Evolutionary conservation across 1,140 invertebrate species (phyloP), one percentile per base, ranked within the genome.

Genomic region (Drosophila pruinosa): DNA sequence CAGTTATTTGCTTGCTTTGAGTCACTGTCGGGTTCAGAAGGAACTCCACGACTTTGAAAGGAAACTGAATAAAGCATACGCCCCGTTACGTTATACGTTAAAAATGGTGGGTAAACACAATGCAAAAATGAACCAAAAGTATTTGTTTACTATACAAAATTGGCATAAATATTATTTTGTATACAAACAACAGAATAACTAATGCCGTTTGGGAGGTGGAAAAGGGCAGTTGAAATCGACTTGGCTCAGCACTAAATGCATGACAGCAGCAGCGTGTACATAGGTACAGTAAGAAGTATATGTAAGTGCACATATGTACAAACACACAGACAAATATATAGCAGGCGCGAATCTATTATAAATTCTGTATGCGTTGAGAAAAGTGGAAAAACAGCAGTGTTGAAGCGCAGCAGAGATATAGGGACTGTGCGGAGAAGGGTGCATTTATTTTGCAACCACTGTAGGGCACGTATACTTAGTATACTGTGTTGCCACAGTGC

Each of bases 311-410:
- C 3, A 4, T 31, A 21, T 52, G 7, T 52, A n/a, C n/a, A n/a
- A n/a, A n/a, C n/a, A n/a, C n/a, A n/a, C n/a, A n/a, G n/a, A n/a
- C n/a, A n/a, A n/a, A n/a, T n/a, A 36, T 3, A 26, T 63, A 39
- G 21, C 17, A 26, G 45, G 24, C 17, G 21, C 19, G 53, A 62
- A 72, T 79, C 65, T 75, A 80, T 43, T 80, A 79, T 75, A 79
- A 65, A 75, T 62, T 79, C 41, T 79, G 67, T 79, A 79, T 80
- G 7, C 50, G 39, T 43, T 48, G 50, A 38, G 7, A 57, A 52
- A 57, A 52, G 14, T 65, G 62, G 43, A 47, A 59, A 28, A 41
- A n/a, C 15, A 7, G 22, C 3, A 2, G n/a, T 21, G n/a, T 1
- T 6, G 17, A 6, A 12, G 17, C 12, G 6, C 15, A n/a, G 14